Base-by-base conservation (phyloP, 2,113 vertebrate genomes). In the Callionymus lyra region DNA sequence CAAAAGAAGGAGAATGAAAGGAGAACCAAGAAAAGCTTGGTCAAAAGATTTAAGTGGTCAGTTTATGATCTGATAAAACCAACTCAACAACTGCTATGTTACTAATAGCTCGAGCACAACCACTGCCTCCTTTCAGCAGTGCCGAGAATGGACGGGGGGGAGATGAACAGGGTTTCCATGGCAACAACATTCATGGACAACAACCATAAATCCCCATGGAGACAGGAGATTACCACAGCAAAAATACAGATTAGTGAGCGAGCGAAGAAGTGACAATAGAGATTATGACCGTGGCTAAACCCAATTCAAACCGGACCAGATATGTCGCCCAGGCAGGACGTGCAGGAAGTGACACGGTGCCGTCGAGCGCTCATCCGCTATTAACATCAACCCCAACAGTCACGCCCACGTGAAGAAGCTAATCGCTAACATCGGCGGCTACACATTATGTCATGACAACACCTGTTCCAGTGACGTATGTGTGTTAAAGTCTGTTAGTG, bases 201-300 rank as follows among this genome's bases (percentile, higher is more conserved):
- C 67, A 59, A 65, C 59, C 60, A 68, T 68, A 73, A 75, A 74
- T 73, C 73, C 65, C 63, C 59, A 70, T 58, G 76, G 79, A 68
- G 63, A 79, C 67, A 52, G 75, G 67, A 71, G 73, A 79, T 79
- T 79, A 76, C 62, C 47, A 19, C 56, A 32, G 69, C 56, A 64
- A 72, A 77, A 76, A 74, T 68, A 72, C 63, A 73, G 68, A 79
- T 79, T 73, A 68, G 50, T 49, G 62, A 34, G 50, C 9, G 4
- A 48, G 62, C 55, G 12, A 16, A 40, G 49, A 56, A 63, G 55
- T 71, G 73, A 81, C 73, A 79, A 81, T 70, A 34, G 67, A 75
- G 64, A 73, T 70, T 71, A 79, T 50, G 17, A 59, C 36, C 44
- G 13, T 54, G 68, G 47, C 62, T 68, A 68, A 78, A 68, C 46